Percentiles rank a stretch among this genome's conserved stretches.
These are phyloP conservation scores for Agraylea sexmaculata DNA, from an alignment of 1,140 invertebrate genomes.

Conservation along the genomic window DNA sequence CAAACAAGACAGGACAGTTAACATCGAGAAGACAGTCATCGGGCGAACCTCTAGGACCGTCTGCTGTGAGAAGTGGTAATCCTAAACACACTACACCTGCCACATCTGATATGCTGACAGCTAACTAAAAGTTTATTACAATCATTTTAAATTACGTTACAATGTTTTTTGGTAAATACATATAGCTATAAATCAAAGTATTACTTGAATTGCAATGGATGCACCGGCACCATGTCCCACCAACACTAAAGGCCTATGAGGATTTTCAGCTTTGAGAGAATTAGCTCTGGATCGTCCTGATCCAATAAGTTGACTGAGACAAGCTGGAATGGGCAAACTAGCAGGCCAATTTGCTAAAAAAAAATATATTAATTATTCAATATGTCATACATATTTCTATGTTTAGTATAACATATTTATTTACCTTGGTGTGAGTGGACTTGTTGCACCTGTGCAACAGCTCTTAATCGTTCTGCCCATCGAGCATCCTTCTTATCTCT, in stretches of 20 bases:
- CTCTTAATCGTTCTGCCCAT: conserved; percentile 19
- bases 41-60: conserved; percentile 15
- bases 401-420: no score
- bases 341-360: conserved; percentile 16
- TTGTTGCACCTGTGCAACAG: conserved; percentile 18
- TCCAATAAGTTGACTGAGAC: conserved; percentile 12
- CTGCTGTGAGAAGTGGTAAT: conserved; percentile 15
- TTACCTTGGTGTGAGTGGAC: conserved; percentile 21
- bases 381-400: no score
- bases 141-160: background rate
- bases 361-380: no score
- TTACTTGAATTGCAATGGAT: conserved; percentile 18
- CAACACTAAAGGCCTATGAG: conserved; percentile 15
- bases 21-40: conserved; percentile 20
- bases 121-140: conserved; percentile 14
- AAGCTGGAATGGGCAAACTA: conserved; percentile 15
- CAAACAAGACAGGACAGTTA: conserved; percentile 15
- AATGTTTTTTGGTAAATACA: background rate
- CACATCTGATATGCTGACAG: conserved; percentile 15
- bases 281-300: conserved; percentile 10
- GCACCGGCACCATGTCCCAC: conserved; percentile 20
- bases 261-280: conserved; percentile 15
- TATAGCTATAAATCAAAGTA: background rate
- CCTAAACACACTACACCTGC: conserved; percentile 18
- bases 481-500: conserved; percentile 17